A percentile compares a stretch with the other conserved stretches of the same genome.
These are phyloP conservation scores for Petromus typicus DNA, from an alignment of 2,113 vertebrate genomes.

Conservation along the genomic window DNA sequence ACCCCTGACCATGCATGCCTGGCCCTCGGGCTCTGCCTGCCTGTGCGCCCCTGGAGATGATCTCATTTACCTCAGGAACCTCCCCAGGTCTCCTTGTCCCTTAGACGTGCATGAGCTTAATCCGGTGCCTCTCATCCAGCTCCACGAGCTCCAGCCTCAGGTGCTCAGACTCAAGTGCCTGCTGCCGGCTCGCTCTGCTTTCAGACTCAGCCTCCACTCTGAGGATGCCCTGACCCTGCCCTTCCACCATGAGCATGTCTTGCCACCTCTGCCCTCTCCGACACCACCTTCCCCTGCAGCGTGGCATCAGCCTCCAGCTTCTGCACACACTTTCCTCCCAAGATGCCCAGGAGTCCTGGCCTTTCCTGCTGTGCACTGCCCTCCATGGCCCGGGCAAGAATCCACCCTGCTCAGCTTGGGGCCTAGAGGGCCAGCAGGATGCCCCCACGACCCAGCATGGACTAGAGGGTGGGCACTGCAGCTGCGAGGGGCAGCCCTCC, in stretches of 20 bases:
- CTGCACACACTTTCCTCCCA: neutral
- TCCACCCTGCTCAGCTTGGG: too few species aligned
- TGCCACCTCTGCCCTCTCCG: neutral
- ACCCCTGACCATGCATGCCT: fast-evolving
- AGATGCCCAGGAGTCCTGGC: neutral
- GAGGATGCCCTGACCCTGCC: neutral
- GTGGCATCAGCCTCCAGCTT: neutral
- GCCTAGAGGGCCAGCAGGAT: too few species aligned
- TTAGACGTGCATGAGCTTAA: too few species aligned
- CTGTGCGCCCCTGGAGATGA: neutral
- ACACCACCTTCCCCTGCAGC: neutral
- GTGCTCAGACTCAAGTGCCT: neutral
- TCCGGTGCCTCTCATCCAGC: neutral
- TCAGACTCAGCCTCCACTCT: neutral
- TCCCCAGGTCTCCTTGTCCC: neutral
- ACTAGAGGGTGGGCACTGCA: too few species aligned
- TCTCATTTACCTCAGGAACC: neutral
- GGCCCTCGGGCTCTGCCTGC: neutral
- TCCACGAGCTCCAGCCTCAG: neutral
- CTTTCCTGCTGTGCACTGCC: neutral
- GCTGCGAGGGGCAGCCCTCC: too few species aligned
- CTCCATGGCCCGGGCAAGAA: neutral
- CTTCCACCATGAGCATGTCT: neutral
- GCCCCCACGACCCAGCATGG: too few species aligned
- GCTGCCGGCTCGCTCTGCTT: neutral